Conservation (phyloP, 2,888 invertebrate species). For the Beris morrisii region DNA sequence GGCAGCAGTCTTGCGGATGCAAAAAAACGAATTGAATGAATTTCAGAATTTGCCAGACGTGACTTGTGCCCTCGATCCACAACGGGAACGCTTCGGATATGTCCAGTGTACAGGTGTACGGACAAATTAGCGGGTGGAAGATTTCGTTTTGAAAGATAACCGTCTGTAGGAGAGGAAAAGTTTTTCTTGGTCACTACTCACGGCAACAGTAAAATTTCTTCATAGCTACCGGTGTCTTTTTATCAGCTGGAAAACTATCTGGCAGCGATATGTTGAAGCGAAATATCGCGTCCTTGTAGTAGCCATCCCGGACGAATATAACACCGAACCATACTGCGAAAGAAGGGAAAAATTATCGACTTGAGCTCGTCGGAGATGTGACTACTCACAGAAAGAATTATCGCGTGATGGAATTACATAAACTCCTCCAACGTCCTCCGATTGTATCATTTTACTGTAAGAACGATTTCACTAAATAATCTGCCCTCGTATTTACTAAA, state of each 20-base stretch:
- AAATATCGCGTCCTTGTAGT: constrained; percentile 88
- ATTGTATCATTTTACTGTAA: constrained; percentile 78
- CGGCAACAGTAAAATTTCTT: background rate
- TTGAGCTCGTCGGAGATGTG: background rate
- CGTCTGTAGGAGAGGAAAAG: constrained; percentile 59
- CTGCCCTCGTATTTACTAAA: constrained; percentile 18
- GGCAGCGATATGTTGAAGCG: constrained; percentile 85
- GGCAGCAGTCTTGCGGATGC: constrained; percentile 62
- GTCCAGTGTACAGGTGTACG: constrained; percentile 75
- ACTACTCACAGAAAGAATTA: constrained; percentile 73
- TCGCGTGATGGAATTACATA: constrained; percentile 91
- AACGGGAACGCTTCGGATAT: constrained; percentile 78
- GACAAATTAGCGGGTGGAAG: constrained; percentile 84
- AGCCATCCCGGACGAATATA: constrained; percentile 80
- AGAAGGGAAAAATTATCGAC: background rate
- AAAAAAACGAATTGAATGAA: constrained; percentile 81
- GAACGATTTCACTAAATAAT: background rate
- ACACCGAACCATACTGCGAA: constrained; percentile 53
- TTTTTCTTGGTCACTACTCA: background rate
- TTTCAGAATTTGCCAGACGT: constrained; percentile 87
- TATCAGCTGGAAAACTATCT: constrained; percentile 77
- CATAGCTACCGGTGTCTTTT: constrained; percentile 72
- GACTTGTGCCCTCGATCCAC: constrained; percentile 82
- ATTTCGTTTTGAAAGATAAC: constrained; percentile 81
- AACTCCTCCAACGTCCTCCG: constrained; percentile 82